A percentile compares a stretch with the other conserved stretches of the same genome.
phyloP scores from a whole-genome alignment of 2,797 vertebrate species.

The Percopsis omiscomaycus region DNA sequence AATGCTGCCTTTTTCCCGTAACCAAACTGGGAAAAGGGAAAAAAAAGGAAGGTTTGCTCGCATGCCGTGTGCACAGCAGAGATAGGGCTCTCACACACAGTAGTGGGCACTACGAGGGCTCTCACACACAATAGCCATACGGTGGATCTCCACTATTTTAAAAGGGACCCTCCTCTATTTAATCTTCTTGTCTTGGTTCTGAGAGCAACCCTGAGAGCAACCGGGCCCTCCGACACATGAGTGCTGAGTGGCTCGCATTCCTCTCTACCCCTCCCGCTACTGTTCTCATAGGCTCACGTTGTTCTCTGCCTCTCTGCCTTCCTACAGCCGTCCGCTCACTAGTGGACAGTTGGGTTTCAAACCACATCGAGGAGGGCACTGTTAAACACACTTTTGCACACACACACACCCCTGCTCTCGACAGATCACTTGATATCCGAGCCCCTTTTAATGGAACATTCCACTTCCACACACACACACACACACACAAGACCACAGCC shows the following conservation, averaged over 20 bases:
- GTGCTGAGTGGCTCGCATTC: no score
- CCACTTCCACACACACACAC: slow-evolving; percentile 60
- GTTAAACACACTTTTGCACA: slow-evolving; percentile 24
- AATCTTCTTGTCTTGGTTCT: no score
- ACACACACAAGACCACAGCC: slow-evolving; percentile 44
- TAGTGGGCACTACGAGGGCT: slow-evolving; percentile 54
- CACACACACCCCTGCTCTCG: slow-evolving; percentile 44
- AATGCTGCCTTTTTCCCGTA: slow-evolving; percentile 84
- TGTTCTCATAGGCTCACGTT: no score
- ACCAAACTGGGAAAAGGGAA: slow-evolving; percentile 72
- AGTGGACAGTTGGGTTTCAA: no score
- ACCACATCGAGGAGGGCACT: not conserved
- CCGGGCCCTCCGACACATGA: no score
- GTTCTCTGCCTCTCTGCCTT: no score
- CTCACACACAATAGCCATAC: slow-evolving; percentile 52
- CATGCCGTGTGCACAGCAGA: slow-evolving; percentile 73
- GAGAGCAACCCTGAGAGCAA: no score
- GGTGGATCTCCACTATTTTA: no score
- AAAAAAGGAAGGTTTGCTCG: slow-evolving; percentile 60
- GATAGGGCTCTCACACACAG: slow-evolving; percentile 74
- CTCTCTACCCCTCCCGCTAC: no score
- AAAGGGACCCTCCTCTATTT: no score
- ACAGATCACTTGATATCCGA: slow-evolving; percentile 25
- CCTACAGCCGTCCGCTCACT: no score
- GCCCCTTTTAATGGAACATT: slow-evolving; percentile 64